phyloP scores from a whole-genome alignment of 2,797 vertebrate genomes.

The Avahi laniger region DNA sequence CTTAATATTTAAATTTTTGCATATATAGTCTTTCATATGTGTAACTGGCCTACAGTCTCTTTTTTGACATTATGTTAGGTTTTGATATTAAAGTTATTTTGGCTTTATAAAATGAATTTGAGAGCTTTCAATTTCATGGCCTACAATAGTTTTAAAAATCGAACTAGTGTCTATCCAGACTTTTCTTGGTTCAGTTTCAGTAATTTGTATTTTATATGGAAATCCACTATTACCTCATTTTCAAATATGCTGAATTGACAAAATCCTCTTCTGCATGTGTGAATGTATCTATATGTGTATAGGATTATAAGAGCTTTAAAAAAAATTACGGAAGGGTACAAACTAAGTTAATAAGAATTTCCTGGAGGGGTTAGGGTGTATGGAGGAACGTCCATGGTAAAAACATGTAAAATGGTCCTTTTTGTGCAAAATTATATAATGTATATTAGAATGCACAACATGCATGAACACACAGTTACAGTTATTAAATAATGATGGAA shows the following conservation, averaged over 20 bases:
- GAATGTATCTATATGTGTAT: neutral
- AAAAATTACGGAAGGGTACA: neutral
- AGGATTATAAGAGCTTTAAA: neutral
- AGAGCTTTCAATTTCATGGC: neutral
- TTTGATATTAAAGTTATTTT: neutral
- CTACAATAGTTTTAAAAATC: neutral
- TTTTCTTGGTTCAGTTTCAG: neutral
- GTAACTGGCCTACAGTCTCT: neutral
- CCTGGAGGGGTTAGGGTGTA: neutral
- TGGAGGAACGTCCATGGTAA: neutral
- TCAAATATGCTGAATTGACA: neutral
- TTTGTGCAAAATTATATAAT: neutral
- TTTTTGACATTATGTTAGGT: neutral
- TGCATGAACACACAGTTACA: neutral
- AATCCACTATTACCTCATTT: neutral
- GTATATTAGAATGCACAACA: neutral
- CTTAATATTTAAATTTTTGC: neutral
- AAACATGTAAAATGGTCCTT: neutral
- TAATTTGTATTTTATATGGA: neutral
- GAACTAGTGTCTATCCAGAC: neutral
- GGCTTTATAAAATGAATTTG: neutral
- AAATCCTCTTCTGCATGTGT: neutral
- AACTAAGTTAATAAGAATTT: neutral
- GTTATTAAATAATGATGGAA: neutral
- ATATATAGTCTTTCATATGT: neutral